Base-by-base conservation (phyloP, 2,113 vertebrate genomes). In the Dipodomys merriami region DNA sequence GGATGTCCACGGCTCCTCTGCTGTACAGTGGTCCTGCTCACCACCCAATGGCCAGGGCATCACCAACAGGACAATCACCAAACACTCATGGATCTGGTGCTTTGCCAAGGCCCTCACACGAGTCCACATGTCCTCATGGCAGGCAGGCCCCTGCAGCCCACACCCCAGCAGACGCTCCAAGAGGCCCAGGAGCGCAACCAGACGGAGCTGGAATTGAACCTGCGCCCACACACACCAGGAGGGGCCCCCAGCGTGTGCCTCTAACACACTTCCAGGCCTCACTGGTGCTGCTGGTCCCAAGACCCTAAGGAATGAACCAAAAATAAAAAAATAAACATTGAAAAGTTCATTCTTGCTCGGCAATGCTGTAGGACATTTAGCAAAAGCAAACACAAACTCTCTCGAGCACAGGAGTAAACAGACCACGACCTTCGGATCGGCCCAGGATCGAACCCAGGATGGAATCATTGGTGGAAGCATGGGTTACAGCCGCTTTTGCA, bases 311-410 rank as follows among this genome's bases (percentile, higher is more conserved):
- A 85, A 85, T 68, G 53, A 73, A 77, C 22, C 73, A 46, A 46
- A 67, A 23, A 92, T 77, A 46, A 46, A 67, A 23, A 92, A 77
- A n/a, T 30, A 74, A 79, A 69, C 62, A 53, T 16, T 13, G 12
- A 16, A 57, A 57, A 57, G 53, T 57, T 57, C 5, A 73, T 87
- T 73, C 27, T 67, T 25, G 23, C 18, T 60, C 81, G 33, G 20
- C 23, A 74, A 92, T 72, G 69, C 3, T 18, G 18, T 18, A 78
- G 86, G 91, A 57, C 74, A 86, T 67, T 62, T 88, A 88, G 71
- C 80, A 94, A 94, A 94, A 93, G 35, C 53, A 83, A 95, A 91
- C 22, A 86, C 25, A 91, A 85, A 80, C n/a, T 62, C 53, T 92
- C 71, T 87, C 57, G 22, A 13, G 69, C 57, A 60, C 12, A 69